Conservation (phyloP, 2,888 invertebrate genomes). For the Orthonychiurus folsomi region DNA sequence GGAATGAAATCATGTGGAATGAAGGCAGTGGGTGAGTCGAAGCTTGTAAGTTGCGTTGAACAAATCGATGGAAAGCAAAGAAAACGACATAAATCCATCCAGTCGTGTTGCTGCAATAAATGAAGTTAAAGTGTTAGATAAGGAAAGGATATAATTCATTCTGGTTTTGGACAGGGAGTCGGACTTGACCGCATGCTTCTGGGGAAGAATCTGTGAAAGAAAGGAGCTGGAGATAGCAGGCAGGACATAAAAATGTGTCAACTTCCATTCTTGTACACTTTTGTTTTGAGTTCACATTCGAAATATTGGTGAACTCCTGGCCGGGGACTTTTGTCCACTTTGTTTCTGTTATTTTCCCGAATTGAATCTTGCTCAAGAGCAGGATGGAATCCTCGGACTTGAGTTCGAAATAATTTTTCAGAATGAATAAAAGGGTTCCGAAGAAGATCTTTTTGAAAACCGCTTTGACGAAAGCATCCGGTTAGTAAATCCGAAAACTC, state of each 20-base stretch:
- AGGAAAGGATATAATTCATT: neutral
- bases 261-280: neutral
- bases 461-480: no score
- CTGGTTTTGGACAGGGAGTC: neutral
- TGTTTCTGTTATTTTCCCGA: neutral
- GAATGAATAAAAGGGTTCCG: no score
- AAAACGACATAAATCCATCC: neutral
- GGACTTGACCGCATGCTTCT: neutral
- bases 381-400: no score
- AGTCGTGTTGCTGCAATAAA: neutral
- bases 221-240: neutral
- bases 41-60: no score
- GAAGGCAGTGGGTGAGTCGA: no score
- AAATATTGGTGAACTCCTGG: neutral
- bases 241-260: neutral
- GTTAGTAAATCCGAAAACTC: no score
- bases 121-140: neutral
- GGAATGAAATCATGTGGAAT: no score
- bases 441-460: no score
- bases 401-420: no score
- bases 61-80: neutral
- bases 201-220: neutral
- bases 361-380: neutral
- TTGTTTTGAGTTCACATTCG: neutral
- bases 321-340: neutral